phyloP scores from a whole-genome alignment of 2,797 vertebrate genomes.

The Lates japonicus region DNA sequence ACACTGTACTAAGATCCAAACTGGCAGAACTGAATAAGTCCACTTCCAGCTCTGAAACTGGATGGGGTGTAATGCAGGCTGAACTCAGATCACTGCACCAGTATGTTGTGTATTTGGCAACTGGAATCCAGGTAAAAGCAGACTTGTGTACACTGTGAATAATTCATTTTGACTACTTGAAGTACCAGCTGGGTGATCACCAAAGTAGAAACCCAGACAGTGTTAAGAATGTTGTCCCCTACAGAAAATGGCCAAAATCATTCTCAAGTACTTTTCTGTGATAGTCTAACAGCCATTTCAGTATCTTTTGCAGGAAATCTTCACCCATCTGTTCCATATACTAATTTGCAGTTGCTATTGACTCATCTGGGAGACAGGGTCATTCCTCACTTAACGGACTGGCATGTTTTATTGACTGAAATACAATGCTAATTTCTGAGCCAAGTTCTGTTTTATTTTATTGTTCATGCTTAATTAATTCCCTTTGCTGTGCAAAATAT shows the following conservation, averaged over 20 bases:
- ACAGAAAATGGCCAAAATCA: neutral
- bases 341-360: constrained; percentile 34
- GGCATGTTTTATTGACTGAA: constrained; percentile 52
- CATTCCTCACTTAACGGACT: constrained; percentile 45
- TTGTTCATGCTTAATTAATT: constrained; percentile 41
- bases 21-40: constrained; percentile 31
- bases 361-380: constrained; percentile 9
- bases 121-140: constrained; percentile 33
- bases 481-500: constrained; percentile 29
- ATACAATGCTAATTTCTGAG: constrained; percentile 34
- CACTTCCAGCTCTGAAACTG: constrained; percentile 25
- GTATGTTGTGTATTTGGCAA: constrained; percentile 28
- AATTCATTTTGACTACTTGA: constrained; percentile 24
- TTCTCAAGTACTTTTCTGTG: neutral
- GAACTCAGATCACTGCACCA: constrained; percentile 8
- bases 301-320: constrained; percentile 13
- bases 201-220: constrained; percentile 18
- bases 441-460: constrained; percentile 39
- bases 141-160: constrained; percentile 24
- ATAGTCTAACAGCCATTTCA: neutral
- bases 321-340: constrained; percentile 39
- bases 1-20: constrained; percentile 6
- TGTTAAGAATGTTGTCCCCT: constrained; percentile 5
- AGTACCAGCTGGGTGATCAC: constrained; percentile 33
- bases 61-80: constrained; percentile 5